Base-by-base conservation (phyloP, 1,140 invertebrate species). In the Anoplophora glabripennis region DNA sequence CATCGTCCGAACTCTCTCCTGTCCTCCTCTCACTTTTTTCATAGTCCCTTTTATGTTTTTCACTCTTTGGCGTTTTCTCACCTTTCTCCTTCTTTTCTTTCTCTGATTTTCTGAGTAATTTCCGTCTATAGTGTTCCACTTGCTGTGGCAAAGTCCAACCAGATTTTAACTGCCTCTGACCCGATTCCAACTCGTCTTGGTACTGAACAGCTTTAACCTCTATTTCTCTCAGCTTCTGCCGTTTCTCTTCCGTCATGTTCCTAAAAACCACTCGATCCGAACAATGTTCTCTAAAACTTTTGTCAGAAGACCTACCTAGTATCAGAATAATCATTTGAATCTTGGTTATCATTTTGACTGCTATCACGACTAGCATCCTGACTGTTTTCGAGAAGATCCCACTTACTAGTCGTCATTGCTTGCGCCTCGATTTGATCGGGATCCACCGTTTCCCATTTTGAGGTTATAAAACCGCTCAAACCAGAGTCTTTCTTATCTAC, bases 361-460 rank as follows among this genome's bases (percentile, higher is more conserved):
- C 69, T 83, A 80, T 65, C 85, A 85, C 53, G 89, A 75, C 67
- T 75, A 14, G 51, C 64, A 54, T 75, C 72, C 67, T 75, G 66
- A 40, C 66, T 68, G 65, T 66, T 67, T 53, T 79, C 76, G 14
- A 81, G 53, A 12, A 78, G 71, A 71, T 94, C 91, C 91, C 92
- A 94, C 74, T 93, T 93, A 58, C 89, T 92, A 2, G 89, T 92
- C 1, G 91, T 93, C 80, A 93, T 91, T 15, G 90, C 92, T 77
- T 93, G 90, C 11, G 89, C 89, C 75, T 93, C 89, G 21, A 90
- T 83, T 74, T 89, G 83, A 69, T 92, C 86, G 1, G 90, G 90
- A 78, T 96, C 93, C 5, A 98, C 90, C 21, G 89, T 94, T 83
- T 98, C 95, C 95, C 95, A 98, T 73, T 93, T 91, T 0, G 94